phyloP scores from a whole-genome alignment of 2,888 invertebrate species.

The Muscina levida region DNA sequence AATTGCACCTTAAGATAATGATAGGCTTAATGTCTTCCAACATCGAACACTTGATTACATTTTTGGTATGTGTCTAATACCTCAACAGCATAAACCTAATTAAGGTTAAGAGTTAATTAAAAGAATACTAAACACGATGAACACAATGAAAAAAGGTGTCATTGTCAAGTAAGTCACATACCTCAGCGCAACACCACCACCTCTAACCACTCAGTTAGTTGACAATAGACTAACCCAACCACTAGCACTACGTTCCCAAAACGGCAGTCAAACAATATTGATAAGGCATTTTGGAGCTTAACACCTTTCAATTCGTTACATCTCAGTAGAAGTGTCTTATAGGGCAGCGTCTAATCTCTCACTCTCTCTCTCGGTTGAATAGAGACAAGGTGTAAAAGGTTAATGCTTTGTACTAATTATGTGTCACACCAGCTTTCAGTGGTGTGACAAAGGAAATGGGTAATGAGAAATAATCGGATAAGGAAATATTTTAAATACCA shows the following conservation, averaged over 20 bases:
- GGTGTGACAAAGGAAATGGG: conserved; percentile 16
- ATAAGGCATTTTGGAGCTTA: conserved; percentile 43
- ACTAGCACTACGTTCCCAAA: no score
- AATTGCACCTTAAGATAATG: not conserved
- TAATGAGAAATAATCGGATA: conserved; percentile 10
- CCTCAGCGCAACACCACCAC: not conserved
- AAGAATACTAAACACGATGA: conserved; percentile 27
- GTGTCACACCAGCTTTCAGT: conserved; percentile 19
- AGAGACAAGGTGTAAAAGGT: conserved; percentile 29
- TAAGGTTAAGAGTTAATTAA: conserved; percentile 61
- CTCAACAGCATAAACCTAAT: conserved; percentile 45
- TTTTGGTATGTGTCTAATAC: conserved; percentile 1
- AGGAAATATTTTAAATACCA: not conserved
- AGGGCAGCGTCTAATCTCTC: not conserved
- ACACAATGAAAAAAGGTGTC: conserved; percentile 14
- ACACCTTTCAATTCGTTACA: conserved; percentile 34
- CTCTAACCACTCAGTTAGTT: no score
- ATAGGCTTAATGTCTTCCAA: conserved; percentile 10
- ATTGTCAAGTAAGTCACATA: conserved; percentile 29
- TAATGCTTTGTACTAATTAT: conserved; percentile 53
- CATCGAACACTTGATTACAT: conserved; percentile 14
- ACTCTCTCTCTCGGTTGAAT: no score
- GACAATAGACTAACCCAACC: no score
- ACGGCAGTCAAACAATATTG: not conserved
- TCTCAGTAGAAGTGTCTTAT: not conserved